These are phyloP conservation scores for Cyanocitta stelleri DNA, from an alignment of 2,113 vertebrate species.

Conservation along the genomic window DNA sequence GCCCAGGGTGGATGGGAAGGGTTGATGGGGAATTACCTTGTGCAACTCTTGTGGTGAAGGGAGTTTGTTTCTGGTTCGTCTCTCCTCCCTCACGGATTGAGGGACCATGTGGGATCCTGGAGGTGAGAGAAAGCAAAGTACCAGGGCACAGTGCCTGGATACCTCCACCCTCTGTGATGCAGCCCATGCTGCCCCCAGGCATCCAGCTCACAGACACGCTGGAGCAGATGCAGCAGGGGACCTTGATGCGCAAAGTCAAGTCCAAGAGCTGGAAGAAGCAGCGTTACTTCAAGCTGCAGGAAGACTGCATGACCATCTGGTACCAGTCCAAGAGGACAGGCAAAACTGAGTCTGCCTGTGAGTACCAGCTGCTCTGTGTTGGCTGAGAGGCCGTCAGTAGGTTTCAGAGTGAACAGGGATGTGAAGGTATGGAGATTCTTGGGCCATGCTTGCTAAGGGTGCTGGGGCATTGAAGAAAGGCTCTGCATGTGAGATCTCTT, in stretches of 20 bases:
- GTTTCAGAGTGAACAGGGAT: not conserved
- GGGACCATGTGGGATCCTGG: not conserved
- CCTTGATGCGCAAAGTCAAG: slow-evolving; percentile 87
- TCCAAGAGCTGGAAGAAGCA: slow-evolving; percentile 89
- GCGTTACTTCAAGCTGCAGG: slow-evolving; percentile 87
- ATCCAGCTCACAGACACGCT: slow-evolving; percentile 77
- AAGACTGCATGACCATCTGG: slow-evolving; percentile 90
- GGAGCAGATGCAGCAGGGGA: slow-evolving; percentile 84
- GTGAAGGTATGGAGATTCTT: not conserved
- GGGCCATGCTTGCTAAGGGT: not conserved
- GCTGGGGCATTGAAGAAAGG: not conserved
- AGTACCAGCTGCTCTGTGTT: slow-evolving; percentile 38
- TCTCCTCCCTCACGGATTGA: not conserved
- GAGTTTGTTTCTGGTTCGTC: not conserved
- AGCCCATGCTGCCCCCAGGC: slow-evolving; percentile 63
- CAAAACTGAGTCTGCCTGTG: slow-evolving; percentile 85
- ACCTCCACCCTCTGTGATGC: not conserved
- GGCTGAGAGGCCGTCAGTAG: not conserved
- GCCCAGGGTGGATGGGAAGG: not conserved
- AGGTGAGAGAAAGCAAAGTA: not conserved
- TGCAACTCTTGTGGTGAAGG: not conserved
- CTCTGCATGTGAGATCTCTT: not conserved
- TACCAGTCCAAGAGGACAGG: slow-evolving; percentile 86
- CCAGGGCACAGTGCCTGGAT: fast-evolving
- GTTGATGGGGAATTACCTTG: not conserved